phyloP scores from a whole-genome alignment of 2,113 vertebrate species.

The Callocephalon fimbriatum region DNA sequence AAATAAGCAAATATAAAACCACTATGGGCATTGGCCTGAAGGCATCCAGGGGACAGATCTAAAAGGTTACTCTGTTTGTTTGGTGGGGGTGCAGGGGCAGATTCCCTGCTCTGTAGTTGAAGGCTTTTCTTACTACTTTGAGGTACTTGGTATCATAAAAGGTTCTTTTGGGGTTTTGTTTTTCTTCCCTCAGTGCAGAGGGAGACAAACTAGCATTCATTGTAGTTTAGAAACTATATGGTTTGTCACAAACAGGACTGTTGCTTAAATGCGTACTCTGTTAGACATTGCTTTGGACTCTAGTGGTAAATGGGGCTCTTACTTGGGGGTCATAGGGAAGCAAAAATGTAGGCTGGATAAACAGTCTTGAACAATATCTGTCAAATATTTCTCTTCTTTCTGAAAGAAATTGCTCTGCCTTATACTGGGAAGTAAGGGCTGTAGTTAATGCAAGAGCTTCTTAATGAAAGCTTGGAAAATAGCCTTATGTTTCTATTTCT shows the following conservation, averaged over 20 bases:
- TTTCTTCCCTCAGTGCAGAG: background rate
- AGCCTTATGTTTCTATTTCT: background rate
- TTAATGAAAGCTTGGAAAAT: background rate
- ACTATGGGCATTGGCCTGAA: background rate
- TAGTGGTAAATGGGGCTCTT: background rate
- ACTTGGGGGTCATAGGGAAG: background rate
- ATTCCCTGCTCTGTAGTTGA: background rate
- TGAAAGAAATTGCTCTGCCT: background rate
- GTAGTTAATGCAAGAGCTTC: background rate
- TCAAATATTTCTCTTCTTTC: background rate
- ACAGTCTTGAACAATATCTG: background rate
- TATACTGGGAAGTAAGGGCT: background rate
- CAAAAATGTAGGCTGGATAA: background rate
- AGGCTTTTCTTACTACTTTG: background rate
- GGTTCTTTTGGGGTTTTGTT: background rate
- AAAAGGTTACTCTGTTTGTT: background rate
- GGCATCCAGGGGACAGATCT: fast-evolving
- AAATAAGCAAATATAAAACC: background rate
- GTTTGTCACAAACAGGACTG: background rate
- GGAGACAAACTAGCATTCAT: background rate
- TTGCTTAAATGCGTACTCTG: background rate
- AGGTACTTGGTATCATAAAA: background rate
- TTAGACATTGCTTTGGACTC: background rate
- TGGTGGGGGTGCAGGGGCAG: background rate
- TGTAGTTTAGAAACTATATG: background rate